Base-by-base conservation (phyloP, 2,113 vertebrate genomes). In the Zootoca vivipara region DNA sequence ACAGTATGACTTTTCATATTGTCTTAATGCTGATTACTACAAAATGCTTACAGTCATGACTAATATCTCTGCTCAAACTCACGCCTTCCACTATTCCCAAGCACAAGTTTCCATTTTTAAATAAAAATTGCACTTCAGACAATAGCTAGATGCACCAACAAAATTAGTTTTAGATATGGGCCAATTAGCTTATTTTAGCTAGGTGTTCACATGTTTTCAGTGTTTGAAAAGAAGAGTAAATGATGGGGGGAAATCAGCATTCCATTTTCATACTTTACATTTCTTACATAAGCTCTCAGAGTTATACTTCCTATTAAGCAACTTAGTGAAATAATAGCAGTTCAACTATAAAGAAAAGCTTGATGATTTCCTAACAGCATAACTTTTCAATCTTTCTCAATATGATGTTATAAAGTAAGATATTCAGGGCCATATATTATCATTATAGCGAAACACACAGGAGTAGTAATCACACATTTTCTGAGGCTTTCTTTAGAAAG, bases 281-380 rank as follows among this genome's bases (percentile, higher is more conserved):
- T 46, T 84, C 35, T 70, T 40, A 58, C 38, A 62, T 40, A 82
- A 0, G 78, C n/a, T 82, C 87, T 86, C 58, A 82, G 83, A 79
- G 64, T 83, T 92, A 65, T 5, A 74, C 33, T 46, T 0, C 28
- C 42, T 62, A 77, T 85, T 64, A 40, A 65, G 40, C n/a, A 56
- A 46, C 28, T 52, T 69, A 82, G 20, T 74, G 72, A 95, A 94
- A 92, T 92, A 92, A 90, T 93, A 93, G 72, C 38, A 75, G 22
- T 65, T 77, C 35, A 85, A 8, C 30, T 75, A 42, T 52, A 52
- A 82, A 87, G 33, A 30, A n/a, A 84, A 89, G 5, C 82, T 67
- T 73, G 80, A 88, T 15, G 1, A 33, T 79, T 56, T 79, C 67
- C 56, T 72, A 70, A 35, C 42, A 56, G 42, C 15, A 67, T 52